These are phyloP conservation scores for Tanaodytes sp. DNA, from an alignment of 2,888 invertebrate genomes.

Conservation along the genomic window DNA sequence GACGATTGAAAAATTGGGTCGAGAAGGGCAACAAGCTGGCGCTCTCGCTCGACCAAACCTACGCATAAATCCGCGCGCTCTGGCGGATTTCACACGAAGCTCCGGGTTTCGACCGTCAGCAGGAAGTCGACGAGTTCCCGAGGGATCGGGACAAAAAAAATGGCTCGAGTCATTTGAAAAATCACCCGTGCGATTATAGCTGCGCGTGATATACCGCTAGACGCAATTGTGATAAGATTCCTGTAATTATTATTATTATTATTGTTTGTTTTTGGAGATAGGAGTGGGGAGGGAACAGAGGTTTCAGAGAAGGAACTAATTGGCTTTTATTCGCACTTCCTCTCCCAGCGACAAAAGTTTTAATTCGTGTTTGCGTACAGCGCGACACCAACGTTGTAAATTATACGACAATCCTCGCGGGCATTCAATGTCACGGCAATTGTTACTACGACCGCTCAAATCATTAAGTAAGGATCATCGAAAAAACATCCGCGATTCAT, in stretches of 20 bases:
- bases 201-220: conserved; percentile 44
- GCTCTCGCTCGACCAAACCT: conserved; percentile 80
- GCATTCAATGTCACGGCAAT: conserved; percentile 42
- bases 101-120: too few relatives aligned
- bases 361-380: conserved; percentile 22
- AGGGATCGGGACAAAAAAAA: too few relatives aligned
- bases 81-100: too few relatives aligned
- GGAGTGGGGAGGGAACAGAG: too few relatives aligned
- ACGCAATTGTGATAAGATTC: conserved; percentile 50
- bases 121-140: too few relatives aligned
- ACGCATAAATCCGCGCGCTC: too few relatives aligned
- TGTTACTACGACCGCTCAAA: conserved; percentile 47
- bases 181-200: conserved; percentile 31
- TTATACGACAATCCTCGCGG: conserved; percentile 37
- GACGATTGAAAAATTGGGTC: conserved; percentile 88
- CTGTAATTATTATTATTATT: conserved; percentile 23
- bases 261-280: too few relatives aligned
- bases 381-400: conserved; percentile 34
- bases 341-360: too few relatives aligned
- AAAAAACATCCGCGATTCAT: too few relatives aligned
- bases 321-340: too few relatives aligned
- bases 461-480: conserved; percentile 40
- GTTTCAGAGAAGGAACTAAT: too few relatives aligned
- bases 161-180: too few relatives aligned
- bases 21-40: conserved; percentile 83